Conservation (phyloP, 2,888 invertebrate species). For the Xylocampa areola region DNA sequence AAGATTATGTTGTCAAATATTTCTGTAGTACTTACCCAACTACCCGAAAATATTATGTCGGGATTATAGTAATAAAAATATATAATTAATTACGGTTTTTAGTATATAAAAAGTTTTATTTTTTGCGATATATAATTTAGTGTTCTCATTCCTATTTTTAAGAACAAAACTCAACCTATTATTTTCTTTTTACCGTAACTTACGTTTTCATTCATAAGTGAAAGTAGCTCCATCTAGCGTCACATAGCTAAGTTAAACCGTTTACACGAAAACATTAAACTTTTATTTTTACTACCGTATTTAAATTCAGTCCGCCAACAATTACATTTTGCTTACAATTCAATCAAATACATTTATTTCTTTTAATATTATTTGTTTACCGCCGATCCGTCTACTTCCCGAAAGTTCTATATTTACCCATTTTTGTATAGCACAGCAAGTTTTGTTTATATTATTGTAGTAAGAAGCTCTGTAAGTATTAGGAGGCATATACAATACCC, state of each 20-base stretch:
- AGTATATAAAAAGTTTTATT: too few relatives aligned
- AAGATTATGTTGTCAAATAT: too few relatives aligned
- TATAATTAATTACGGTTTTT: too few relatives aligned
- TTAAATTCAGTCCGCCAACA: conserved; percentile 57
- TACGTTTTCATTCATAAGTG: too few relatives aligned
- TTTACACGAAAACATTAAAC: conserved; percentile 25
- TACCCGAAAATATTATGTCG: too few relatives aligned
- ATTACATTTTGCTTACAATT: conserved; percentile 38
- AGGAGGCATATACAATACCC: conserved; percentile 21
- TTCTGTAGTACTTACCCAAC: too few relatives aligned
- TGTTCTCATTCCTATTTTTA: too few relatives aligned
- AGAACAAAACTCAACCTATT: too few relatives aligned
- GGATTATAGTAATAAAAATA: too few relatives aligned
- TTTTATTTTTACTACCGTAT: conserved; percentile 40
- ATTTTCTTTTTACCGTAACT: too few relatives aligned
- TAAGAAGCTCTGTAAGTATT: conserved; percentile 29
- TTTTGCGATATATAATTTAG: too few relatives aligned
- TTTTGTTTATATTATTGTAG: conserved; percentile 13
- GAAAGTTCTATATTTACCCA: conserved; percentile 29
- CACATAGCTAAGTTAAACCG: conserved; percentile 16
- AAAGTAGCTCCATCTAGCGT: conserved; percentile 10
- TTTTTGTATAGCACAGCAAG: conserved; percentile 37
- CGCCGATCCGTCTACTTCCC: conserved; percentile 66
- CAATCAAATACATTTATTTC: conserved; percentile 20
- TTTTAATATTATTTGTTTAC: conserved; percentile 32